Conservation (phyloP, 2,888 invertebrate species). For the Orchestes rusci region DNA sequence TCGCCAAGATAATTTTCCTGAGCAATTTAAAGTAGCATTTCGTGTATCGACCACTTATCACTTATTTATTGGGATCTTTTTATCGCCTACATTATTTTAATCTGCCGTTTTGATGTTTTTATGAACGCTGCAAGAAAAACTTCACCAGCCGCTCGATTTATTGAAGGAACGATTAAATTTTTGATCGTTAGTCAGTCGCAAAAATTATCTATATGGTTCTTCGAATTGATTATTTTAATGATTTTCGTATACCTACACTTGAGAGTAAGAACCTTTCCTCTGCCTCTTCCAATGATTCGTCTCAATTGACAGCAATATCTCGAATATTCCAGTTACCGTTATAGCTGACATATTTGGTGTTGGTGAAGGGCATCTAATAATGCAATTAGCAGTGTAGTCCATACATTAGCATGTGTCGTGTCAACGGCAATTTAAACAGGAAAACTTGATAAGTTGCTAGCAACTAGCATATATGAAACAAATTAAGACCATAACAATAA, state of each 20-base stretch:
- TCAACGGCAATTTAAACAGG: conserved; percentile 3
- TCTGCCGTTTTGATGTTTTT: conserved; percentile 43
- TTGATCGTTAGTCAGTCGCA: conserved; percentile 18
- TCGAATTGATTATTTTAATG: conserved; percentile 15
- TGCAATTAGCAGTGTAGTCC: conserved; percentile 1
- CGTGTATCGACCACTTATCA: conserved; percentile 43
- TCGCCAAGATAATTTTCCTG: conserved; percentile 31
- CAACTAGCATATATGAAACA: no score
- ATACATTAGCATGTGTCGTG: conserved; percentile 2
- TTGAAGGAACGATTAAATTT: conserved; percentile 21
- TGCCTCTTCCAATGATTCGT: no score
- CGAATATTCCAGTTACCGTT: no score
- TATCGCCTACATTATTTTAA: conserved; percentile 43
- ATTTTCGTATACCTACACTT: no score
- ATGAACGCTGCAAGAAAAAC: conserved; percentile 41
- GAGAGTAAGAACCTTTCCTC: no score
- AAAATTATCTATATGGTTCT: conserved; percentile 15
- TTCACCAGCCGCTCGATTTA: conserved; percentile 37
- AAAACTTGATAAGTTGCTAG: no score
- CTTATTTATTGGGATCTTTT: conserved; percentile 44
- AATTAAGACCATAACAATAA: no score
- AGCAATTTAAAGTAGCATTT: conserved; percentile 44
- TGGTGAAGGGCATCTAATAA: conserved; percentile 2
- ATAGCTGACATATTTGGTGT: conserved; percentile 1
- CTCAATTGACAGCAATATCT: no score